These are phyloP conservation scores for Anolis apletophallus DNA, from an alignment of 2,797 vertebrate genomes.

Conservation along the genomic window DNA sequence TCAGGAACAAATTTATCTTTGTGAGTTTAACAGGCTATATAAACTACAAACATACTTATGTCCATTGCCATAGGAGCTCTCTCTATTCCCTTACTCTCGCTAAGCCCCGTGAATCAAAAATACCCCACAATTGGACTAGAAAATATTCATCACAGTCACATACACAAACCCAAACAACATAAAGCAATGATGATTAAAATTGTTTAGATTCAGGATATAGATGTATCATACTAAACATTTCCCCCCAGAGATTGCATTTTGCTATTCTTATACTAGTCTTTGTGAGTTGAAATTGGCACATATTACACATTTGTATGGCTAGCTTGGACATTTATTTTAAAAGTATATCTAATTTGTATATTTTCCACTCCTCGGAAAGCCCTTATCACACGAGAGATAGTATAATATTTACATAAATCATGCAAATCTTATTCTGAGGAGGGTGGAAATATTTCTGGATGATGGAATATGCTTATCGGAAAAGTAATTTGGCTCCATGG, in stretches of 20 bases:
- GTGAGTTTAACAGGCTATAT: neutral
- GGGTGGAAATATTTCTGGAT: neutral
- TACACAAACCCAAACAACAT: neutral
- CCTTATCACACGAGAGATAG: slow-evolving; percentile 24
- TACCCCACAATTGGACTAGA: neutral
- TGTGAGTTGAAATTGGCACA: neutral
- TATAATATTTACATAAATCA: slow-evolving; percentile 42
- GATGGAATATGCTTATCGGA: slow-evolving; percentile 18
- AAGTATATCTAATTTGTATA: slow-evolving; percentile 31
- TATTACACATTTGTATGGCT: neutral
- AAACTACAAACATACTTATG: neutral
- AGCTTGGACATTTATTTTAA: slow-evolving; percentile 14
- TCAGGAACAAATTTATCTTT: neutral
- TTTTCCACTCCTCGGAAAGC: slow-evolving; percentile 32
- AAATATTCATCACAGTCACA: neutral
- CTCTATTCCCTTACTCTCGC: neutral
- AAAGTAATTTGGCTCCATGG: slow-evolving; percentile 24
- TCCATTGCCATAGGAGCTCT: neutral
- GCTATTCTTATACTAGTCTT: neutral
- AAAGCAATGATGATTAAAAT: neutral
- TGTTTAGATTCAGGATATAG: neutral
- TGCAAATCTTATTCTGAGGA: slow-evolving; percentile 15
- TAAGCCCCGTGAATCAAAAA: neutral
- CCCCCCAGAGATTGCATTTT: neutral
- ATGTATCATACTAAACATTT: neutral